Conservation (phyloP, 92 coral and sea anemone species). For the Palythoa grandis region DNA sequence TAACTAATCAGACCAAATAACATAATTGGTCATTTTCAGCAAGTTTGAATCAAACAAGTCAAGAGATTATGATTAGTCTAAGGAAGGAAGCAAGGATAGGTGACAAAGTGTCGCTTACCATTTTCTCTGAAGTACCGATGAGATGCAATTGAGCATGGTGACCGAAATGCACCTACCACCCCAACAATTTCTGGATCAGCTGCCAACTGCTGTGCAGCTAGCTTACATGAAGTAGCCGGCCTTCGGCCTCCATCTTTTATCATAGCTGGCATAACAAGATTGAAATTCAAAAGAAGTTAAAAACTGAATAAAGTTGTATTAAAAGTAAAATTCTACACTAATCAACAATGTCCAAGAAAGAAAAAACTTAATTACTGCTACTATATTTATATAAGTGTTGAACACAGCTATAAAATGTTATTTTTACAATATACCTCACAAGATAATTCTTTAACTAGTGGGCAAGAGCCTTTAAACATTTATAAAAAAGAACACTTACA, state of each 20-base stretch:
- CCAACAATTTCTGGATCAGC: conserved; percentile 94
- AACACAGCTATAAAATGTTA: background rate
- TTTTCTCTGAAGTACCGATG: conserved; percentile 94
- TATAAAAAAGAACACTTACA: conserved; percentile 59
- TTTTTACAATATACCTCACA: background rate
- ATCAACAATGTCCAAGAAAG: no score
- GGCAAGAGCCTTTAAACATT: background rate
- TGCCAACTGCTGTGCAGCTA: conserved; percentile 93
- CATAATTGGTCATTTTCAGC: no score
- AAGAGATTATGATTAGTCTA: no score
- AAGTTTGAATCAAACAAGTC: no score
- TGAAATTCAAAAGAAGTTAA: background rate
- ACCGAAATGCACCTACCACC: conserved; percentile 93
- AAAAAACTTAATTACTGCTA: no score
- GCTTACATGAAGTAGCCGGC: conserved; percentile 80
- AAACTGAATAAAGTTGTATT: background rate
- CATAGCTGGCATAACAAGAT: conserved; percentile 63
- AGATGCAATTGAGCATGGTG: conserved; percentile 91
- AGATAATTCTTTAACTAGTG: background rate
- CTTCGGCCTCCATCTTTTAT: conserved; percentile 92
- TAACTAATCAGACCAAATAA: no score
- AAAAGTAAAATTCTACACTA: no score
- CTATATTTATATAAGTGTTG: background rate
- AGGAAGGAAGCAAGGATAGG: background rate
- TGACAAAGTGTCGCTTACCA: conserved; percentile 58